These are phyloP conservation scores for Cecropterus lyciades DNA, from an alignment of 1,140 invertebrate genomes.

Conservation along the genomic window DNA sequence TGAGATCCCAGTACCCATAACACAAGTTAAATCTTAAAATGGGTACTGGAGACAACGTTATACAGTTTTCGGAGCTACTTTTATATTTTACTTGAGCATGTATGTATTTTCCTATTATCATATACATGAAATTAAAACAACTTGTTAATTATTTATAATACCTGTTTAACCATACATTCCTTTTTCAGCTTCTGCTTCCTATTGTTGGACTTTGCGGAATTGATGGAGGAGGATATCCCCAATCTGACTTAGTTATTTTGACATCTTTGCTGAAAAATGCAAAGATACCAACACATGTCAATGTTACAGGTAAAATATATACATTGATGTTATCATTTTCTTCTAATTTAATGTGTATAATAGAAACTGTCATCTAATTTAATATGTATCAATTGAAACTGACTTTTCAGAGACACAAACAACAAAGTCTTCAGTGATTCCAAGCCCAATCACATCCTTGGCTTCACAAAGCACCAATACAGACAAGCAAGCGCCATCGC, in stretches of 20 bases:
- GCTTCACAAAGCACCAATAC: constrained; percentile 60
- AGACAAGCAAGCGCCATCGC: constrained; percentile 66
- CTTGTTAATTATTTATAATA: too few relatives aligned
- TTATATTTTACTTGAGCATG: too few relatives aligned
- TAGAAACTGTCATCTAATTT: too few relatives aligned
- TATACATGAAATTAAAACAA: too few relatives aligned
- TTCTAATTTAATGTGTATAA: too few relatives aligned
- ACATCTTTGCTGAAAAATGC: constrained; percentile 77
- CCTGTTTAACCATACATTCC: too few relatives aligned
- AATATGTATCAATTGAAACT: neutral
- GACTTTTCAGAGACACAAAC: constrained; percentile 61
- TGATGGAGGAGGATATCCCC: constrained; percentile 74
- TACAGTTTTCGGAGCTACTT: too few relatives aligned
- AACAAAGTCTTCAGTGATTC: constrained; percentile 68
- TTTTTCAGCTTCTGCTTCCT: constrained; percentile 72
- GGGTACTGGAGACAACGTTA: too few relatives aligned
- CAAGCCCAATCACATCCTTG: constrained; percentile 69
- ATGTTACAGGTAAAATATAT: constrained; percentile 59
- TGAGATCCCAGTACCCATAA: too few relatives aligned
- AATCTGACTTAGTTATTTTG: constrained; percentile 78
- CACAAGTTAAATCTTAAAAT: too few relatives aligned
- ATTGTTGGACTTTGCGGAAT: constrained; percentile 78
- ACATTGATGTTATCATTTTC: neutral
- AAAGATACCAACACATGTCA: constrained; percentile 70
- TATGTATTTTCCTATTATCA: too few relatives aligned